These are phyloP conservation scores for Bellardia bayeri DNA, from an alignment of 2,888 invertebrate species.

Conservation along the genomic window DNA sequence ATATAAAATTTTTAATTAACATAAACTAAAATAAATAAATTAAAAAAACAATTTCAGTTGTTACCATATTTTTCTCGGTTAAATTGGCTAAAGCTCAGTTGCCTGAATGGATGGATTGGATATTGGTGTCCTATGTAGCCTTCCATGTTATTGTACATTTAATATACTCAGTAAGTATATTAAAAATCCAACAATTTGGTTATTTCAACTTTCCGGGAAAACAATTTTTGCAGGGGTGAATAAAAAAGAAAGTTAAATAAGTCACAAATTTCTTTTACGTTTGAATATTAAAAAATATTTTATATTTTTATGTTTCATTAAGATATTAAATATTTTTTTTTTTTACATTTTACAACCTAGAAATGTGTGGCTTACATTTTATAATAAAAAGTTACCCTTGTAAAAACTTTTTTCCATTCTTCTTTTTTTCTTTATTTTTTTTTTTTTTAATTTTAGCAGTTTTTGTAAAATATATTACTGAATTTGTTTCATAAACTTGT, in stretches of 20 bases:
- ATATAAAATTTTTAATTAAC: no score
- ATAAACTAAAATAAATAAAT: background rate
- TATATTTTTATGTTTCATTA: no score
- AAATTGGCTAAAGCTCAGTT: conserved; percentile 93
- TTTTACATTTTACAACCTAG: no score
- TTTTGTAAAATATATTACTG: conserved; percentile 12
- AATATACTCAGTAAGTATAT: conserved; percentile 89
- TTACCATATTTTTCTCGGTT: conserved; percentile 96
- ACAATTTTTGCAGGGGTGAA: conserved; percentile 24
- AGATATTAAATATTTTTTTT: no score
- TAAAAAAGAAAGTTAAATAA: background rate
- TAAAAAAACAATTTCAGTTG: conserved; percentile 87
- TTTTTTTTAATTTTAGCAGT: background rate
- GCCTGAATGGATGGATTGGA: conserved; percentile 94
- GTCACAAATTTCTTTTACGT: no score
- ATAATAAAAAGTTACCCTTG: background rate
- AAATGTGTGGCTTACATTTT: background rate
- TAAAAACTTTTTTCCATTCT: background rate
- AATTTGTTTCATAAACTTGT: background rate
- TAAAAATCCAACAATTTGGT: background rate
- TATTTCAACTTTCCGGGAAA: conserved; percentile 1
- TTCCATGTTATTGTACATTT: conserved; percentile 95
- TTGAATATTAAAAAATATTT: no score
- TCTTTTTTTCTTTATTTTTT: background rate
- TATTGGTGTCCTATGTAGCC: conserved; percentile 94